These are phyloP conservation scores for Proteles cristata DNA, from an alignment of 2,113 vertebrate genomes.

Conservation along the genomic window DNA sequence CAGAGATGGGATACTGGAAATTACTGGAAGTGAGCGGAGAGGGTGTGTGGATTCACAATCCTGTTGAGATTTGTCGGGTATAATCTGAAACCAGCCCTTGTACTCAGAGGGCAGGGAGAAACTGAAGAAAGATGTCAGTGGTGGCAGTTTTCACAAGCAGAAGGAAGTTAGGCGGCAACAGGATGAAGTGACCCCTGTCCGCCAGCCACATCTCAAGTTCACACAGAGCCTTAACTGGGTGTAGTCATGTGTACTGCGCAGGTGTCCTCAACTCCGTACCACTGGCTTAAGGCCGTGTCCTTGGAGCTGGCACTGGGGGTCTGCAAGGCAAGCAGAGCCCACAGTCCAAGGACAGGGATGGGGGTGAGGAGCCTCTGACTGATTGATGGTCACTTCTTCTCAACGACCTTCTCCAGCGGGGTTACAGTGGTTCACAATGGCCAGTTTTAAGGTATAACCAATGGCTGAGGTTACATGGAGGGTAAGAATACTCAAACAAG, in stretches of 20 bases:
- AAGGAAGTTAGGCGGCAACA: background rate
- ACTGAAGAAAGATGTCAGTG: background rate
- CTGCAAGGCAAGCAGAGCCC: background rate
- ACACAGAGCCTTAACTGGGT: background rate
- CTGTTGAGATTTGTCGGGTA: background rate
- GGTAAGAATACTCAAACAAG: background rate
- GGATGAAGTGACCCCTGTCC: background rate
- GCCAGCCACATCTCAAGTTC: background rate
- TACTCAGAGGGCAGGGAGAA: background rate
- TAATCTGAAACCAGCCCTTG: background rate
- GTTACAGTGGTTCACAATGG: background rate
- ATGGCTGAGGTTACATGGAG: background rate
- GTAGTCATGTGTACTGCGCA: background rate
- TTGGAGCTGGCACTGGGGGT: background rate
- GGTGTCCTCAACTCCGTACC: background rate
- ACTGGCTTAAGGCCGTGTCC: background rate
- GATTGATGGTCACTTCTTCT: background rate
- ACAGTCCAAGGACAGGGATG: background rate
- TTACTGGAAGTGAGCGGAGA: background rate
- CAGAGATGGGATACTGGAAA: background rate
- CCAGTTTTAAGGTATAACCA: background rate
- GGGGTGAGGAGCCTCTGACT: background rate
- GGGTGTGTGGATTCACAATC: background rate
- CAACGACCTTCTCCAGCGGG: background rate
- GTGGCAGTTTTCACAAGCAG: background rate